These are phyloP conservation scores for Spheniscus humboldti DNA, from an alignment of 2,797 vertebrate genomes.

Conservation along the genomic window DNA sequence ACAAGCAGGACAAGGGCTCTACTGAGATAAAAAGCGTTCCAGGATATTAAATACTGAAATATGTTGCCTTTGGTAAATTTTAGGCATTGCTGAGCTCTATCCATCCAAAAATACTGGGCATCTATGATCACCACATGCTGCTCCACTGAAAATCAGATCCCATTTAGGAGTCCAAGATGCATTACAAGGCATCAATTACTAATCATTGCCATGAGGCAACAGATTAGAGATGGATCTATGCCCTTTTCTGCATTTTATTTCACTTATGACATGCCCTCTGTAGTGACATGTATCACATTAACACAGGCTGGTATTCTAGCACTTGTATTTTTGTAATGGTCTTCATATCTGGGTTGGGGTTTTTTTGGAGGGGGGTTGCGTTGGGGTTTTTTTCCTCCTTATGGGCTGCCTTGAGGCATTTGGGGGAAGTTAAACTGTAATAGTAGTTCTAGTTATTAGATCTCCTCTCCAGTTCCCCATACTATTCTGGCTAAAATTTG, in stretches of 20 bases:
- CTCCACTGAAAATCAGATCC: neutral
- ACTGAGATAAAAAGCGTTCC: neutral
- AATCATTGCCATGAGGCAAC: neutral
- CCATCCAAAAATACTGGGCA: neutral
- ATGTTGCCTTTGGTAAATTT: neutral
- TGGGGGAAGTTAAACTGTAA: neutral
- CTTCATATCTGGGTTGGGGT: neutral
- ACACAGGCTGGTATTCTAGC: neutral
- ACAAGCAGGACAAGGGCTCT: neutral
- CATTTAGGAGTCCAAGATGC: neutral
- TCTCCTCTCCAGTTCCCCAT: neutral
- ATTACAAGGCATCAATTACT: neutral
- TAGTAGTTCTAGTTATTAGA: neutral
- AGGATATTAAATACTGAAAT: neutral
- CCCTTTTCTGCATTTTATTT: neutral
- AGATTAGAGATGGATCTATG: neutral
- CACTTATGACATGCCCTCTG: neutral
- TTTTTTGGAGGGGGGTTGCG: too few species aligned
- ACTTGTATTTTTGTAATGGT: neutral
- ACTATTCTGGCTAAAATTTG: neutral
- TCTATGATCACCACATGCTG: neutral
- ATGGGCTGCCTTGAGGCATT: neutral
- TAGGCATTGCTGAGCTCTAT: neutral
- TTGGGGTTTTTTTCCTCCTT: neutral
- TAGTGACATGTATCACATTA: neutral